A percentile compares a stretch with the other conserved stretches of the same genome.
Evolutionary conservation across 2,888 invertebrate genomes (phyloP).

Genomic region (Listrodromus nycthemerus): DNA sequence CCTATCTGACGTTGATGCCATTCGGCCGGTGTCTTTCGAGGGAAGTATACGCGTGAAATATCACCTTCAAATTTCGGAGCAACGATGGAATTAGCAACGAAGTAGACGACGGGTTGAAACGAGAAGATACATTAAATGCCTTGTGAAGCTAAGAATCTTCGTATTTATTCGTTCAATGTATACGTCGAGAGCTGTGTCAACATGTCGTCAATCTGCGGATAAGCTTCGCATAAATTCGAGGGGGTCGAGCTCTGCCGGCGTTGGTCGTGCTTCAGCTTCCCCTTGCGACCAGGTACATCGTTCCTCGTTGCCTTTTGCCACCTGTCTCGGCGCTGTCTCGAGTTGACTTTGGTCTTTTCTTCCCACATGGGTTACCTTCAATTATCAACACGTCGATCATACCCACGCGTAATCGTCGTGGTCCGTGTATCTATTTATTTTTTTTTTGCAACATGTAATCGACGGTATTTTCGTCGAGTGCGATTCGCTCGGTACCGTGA

Average conservation of each 20-base stretch:
- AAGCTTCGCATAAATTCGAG: conserved; percentile 67
- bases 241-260: conserved; percentile 61
- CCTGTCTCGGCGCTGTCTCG: neutral
- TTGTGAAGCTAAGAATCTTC: conserved; percentile 22
- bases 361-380: neutral
- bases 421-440: neutral
- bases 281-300: conserved; percentile 22
- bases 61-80: neutral
- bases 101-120: neutral
- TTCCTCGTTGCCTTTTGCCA: conserved; percentile 31
- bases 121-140: conserved; percentile 16
- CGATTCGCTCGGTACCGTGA: conserved; percentile 4
- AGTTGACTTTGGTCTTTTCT: neutral
- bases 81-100: neutral
- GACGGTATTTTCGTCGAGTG: conserved; percentile 18
- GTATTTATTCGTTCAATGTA: conserved; percentile 44
- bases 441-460: neutral
- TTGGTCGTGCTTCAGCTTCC: conserved; percentile 25
- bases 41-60: no score
- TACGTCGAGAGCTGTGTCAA: conserved; percentile 43
- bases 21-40: no score
- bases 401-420: neutral
- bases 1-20: no score
- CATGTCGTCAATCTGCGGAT: conserved; percentile 67
- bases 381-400: neutral